Conservation (phyloP, 2,113 vertebrate genomes). For the Bufo bufo region DNA sequence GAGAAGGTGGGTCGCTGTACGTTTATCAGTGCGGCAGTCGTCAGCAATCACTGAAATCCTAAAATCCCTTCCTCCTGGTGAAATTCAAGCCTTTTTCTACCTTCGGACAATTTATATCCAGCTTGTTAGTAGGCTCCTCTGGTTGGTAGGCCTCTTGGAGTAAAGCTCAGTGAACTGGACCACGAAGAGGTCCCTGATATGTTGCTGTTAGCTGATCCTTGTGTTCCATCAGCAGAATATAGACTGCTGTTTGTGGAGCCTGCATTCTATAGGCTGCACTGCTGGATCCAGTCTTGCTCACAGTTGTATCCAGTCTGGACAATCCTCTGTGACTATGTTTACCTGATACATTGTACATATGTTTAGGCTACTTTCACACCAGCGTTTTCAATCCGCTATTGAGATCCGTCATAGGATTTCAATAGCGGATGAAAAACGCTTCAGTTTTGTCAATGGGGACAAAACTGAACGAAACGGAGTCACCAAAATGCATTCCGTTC, state of each 20-base stretch:
- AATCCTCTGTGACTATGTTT: too few relatives aligned
- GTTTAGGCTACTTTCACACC: too few relatives aligned
- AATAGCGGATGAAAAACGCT: too few relatives aligned
- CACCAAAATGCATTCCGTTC: too few relatives aligned
- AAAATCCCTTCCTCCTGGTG: slow-evolving; percentile 1
- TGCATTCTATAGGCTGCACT: too few relatives aligned
- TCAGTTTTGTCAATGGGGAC: too few relatives aligned
- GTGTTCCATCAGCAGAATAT: neutral
- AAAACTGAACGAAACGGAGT: too few relatives aligned
- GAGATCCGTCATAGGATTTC: too few relatives aligned
- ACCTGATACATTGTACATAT: too few relatives aligned
- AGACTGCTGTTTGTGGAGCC: neutral
- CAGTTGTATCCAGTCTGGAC: too few relatives aligned
- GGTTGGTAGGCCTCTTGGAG: neutral
- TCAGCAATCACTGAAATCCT: neutral
- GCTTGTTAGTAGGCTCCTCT: neutral
- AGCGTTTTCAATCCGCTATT: too few relatives aligned
- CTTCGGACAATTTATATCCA: neutral
- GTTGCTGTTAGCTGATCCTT: neutral
- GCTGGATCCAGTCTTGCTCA: too few relatives aligned
- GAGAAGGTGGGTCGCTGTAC: neutral
- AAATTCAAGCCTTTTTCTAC: neutral
- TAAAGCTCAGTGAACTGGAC: neutral
- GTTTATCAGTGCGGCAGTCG: neutral
- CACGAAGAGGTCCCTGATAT: neutral